These are phyloP conservation scores for Diplodus sargus DNA, from an alignment of 2,797 vertebrate genomes.

Conservation along the genomic window DNA sequence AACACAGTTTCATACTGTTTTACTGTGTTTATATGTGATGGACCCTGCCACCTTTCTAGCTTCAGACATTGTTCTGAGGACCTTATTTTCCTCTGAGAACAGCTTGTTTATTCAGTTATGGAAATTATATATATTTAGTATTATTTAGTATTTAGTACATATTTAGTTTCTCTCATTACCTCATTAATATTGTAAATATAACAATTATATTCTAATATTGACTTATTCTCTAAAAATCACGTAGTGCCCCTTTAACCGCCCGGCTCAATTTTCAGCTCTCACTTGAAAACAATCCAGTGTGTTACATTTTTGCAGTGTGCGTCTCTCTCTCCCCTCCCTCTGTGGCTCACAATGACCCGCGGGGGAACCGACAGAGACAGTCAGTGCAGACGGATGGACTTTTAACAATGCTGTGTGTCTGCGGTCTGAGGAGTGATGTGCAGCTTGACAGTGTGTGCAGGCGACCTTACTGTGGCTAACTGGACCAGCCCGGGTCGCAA, in stretches of 20 bases:
- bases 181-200: too few species aligned
- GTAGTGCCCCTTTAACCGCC: background rate
- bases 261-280: background rate
- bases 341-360: slow-evolving; percentile 59
- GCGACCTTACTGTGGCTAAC: slow-evolving; percentile 57
- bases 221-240: too few species aligned
- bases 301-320: slow-evolving; percentile 15
- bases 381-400: slow-evolving; percentile 75
- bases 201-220: too few species aligned
- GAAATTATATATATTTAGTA: too few species aligned
- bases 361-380: slow-evolving; percentile 63
- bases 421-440: slow-evolving; percentile 67
- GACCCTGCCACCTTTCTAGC: too few species aligned
- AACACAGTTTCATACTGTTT: too few species aligned
- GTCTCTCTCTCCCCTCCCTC: slow-evolving; percentile 24
- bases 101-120: too few species aligned
- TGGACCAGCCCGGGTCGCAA: slow-evolving; percentile 34
- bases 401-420: slow-evolving; percentile 79
- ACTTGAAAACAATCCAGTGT: slow-evolving; percentile 1
- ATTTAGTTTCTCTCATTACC: too few species aligned
- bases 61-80: too few species aligned
- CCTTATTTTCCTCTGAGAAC: too few species aligned
- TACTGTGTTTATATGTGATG: too few species aligned
- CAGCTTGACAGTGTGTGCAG: slow-evolving; percentile 51
- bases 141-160: too few species aligned